phyloP scores from a whole-genome alignment of 2,888 invertebrate species.

The Sphecodes monilicornis region DNA sequence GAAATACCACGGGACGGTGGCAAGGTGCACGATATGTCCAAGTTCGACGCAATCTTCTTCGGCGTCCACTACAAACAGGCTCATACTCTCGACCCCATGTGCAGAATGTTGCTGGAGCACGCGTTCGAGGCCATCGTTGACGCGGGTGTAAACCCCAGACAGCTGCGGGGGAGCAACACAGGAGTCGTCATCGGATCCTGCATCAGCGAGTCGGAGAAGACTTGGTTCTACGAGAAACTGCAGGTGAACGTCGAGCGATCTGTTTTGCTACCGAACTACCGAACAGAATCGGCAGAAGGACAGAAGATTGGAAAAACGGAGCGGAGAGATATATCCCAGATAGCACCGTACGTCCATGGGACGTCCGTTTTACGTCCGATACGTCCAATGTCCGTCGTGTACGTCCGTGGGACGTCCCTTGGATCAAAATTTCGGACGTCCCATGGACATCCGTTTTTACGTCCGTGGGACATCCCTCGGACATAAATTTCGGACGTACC shows the following conservation, averaged over 20 bases:
- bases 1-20: slow-evolving; percentile 91
- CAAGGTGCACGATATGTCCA: slow-evolving; percentile 89
- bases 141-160: slow-evolving; percentile 87
- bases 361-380: no score
- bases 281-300: neutral
- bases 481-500: no score
- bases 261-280: no score
- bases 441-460: no score
- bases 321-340: no score
- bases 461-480: no score
- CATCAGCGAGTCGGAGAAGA: slow-evolving; percentile 89
- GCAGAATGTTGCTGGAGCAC: slow-evolving; percentile 87
- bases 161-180: slow-evolving; percentile 88
- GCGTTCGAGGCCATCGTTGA: slow-evolving; percentile 86
- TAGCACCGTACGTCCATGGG: no score
- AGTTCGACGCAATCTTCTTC: slow-evolving; percentile 87
- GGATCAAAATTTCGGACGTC: no score
- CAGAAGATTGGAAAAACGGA: neutral
- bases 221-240: slow-evolving; percentile 89
- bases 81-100: slow-evolving; percentile 87
- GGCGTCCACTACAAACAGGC: slow-evolving; percentile 86
- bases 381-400: no score
- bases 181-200: slow-evolving; percentile 91
- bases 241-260: slow-evolving; percentile 82
- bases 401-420: no score